Percentiles rank a stretch among this genome's conserved stretches.
phyloP scores from a whole-genome alignment of 37 sponge, comb jelly and placozoan species.

The Corticium candelabrum region DNA sequence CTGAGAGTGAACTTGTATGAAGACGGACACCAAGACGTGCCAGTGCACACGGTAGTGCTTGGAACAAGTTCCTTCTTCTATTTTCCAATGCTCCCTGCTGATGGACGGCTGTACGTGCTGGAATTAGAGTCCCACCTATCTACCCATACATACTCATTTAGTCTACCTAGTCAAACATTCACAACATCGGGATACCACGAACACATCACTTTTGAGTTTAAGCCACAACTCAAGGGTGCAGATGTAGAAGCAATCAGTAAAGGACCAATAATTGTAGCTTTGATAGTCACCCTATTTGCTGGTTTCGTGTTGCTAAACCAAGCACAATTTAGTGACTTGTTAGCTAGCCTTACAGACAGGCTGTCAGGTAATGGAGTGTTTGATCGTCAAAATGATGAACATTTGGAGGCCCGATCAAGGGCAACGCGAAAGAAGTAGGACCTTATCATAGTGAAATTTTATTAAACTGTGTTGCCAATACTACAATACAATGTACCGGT shows the following conservation, averaged over 20 bases:
- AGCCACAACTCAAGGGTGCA: not conserved
- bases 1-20: slow-evolving; percentile 16
- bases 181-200: not conserved
- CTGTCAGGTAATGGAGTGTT: no score
- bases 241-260: not conserved
- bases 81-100: not conserved
- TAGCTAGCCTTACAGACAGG: not conserved
- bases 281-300: not conserved
- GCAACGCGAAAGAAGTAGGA: no score
- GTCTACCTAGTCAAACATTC: not conserved
- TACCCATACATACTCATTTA: not conserved
- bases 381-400: no score
- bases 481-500: no score
- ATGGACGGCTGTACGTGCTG: not conserved
- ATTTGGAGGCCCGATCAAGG: no score
- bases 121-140: not conserved
- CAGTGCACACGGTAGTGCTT: not conserved
- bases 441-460: no score
- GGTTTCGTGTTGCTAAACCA: not conserved
- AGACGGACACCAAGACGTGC: not conserved
- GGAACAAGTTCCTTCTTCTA: not conserved
- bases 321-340: not conserved
- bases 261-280: not conserved
- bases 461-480: no score
- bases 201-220: not conserved